phyloP scores from a whole-genome alignment of 2,888 invertebrate genomes.

The Polyommatus iphigenia region DNA sequence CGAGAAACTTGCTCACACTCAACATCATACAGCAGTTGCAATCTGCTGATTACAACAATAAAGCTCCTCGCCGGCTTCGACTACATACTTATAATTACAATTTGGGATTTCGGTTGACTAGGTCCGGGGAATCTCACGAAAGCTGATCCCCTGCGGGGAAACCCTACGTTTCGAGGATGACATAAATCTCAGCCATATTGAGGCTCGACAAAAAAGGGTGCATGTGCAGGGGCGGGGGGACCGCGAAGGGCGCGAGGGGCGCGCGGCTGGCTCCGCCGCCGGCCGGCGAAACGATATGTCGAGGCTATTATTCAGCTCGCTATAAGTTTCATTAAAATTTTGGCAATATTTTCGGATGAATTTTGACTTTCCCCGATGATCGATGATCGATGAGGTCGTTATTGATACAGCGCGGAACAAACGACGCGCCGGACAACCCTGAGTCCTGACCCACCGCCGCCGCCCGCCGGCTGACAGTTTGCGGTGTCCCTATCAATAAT shows the following conservation, averaged over 20 bases:
- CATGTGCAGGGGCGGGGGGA: neutral
- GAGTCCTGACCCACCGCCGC: neutral
- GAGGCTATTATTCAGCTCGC: neutral
- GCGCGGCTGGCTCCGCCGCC: neutral
- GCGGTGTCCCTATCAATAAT: neutral
- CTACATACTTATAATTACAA: too few species aligned
- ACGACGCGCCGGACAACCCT: neutral
- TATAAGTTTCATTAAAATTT: slow-evolving; percentile 20
- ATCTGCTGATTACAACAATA: neutral
- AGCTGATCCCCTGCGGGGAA: neutral
- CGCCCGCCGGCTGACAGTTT: neutral
- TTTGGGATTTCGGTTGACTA: neutral
- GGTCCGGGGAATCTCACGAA: neutral
- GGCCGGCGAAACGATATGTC: slow-evolving; percentile 1
- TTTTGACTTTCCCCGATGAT: slow-evolving; percentile 13
- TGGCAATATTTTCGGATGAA: slow-evolving; percentile 20
- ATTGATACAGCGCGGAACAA: neutral
- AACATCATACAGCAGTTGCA: neutral
- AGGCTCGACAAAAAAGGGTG: neutral
- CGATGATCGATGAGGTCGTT: neutral
- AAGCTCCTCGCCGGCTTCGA: neutral
- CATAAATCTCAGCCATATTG: neutral
- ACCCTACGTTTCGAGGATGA: neutral
- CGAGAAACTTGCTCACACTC: neutral
- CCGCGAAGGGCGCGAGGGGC: too few species aligned